These are phyloP conservation scores for Chelmon rostratus DNA, from an alignment of 2,797 vertebrate species.

Conservation along the genomic window DNA sequence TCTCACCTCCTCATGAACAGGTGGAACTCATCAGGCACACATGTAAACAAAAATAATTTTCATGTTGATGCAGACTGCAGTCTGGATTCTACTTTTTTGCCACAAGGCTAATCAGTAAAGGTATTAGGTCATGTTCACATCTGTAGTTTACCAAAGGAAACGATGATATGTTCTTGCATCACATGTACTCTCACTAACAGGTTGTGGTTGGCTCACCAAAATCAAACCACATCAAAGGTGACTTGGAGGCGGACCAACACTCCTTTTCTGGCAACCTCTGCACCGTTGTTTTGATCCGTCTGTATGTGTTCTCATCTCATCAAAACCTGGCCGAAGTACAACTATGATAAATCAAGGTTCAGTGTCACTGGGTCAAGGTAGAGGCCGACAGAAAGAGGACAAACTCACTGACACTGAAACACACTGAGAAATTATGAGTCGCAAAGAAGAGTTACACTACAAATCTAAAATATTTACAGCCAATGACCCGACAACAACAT, in stretches of 20 bases:
- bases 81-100: too few species aligned
- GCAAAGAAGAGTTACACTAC: too few species aligned
- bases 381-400: too few species aligned
- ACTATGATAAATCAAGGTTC: constrained; percentile 1
- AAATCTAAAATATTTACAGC: too few species aligned
- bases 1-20: too few species aligned
- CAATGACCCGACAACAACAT: not conserved
- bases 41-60: too few species aligned
- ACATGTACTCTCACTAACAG: not conserved
- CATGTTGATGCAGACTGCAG: too few species aligned
- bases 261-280: not conserved
- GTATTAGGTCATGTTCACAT: not conserved
- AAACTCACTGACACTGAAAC: too few species aligned
- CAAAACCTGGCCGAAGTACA: not conserved
- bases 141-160: not conserved
- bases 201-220: not conserved
- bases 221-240: not conserved
- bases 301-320: not conserved
- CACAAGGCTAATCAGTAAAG: too few species aligned
- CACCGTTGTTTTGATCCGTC: not conserved
- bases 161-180: not conserved
- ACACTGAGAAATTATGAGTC: too few species aligned
- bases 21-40: too few species aligned
- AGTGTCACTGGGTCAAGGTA: constrained; percentile 2
- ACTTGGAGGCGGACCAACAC: not conserved